phyloP scores from a whole-genome alignment of 2,113 vertebrate species.

The Heptranchias perlo region DNA sequence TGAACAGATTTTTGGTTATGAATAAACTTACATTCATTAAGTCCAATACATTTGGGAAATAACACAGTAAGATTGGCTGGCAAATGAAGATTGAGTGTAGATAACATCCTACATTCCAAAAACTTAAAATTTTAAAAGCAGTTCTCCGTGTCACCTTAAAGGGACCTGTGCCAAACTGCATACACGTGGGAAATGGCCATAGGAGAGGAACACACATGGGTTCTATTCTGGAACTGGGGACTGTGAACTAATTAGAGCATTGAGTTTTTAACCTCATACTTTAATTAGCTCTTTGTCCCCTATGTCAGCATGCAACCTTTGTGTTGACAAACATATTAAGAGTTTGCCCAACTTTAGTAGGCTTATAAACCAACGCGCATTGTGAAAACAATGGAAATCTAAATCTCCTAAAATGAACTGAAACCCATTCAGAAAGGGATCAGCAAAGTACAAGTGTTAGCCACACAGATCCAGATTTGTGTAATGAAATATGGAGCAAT shows the following conservation, averaged over 20 bases:
- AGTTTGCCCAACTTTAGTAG: conserved; percentile 28
- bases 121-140: not conserved
- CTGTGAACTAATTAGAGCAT: conserved; percentile 28
- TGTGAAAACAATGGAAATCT: conserved; percentile 32
- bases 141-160: not conserved
- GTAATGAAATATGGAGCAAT: conserved; percentile 34
- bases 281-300: conserved; percentile 26
- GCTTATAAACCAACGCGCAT: conserved; percentile 20
- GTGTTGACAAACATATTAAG: conserved; percentile 22
- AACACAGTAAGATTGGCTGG: not conserved
- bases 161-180: not conserved
- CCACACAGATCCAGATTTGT: not conserved
- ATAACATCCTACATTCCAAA: not conserved
- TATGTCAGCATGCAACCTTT: conserved; percentile 21
- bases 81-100: not conserved
- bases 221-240: conserved; percentile 1
- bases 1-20: not conserved
- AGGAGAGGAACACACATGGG: conserved; percentile 22
- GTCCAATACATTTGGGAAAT: not conserved
- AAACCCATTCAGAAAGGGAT: conserved; percentile 25
- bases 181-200: not conserved
- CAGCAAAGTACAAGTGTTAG: conserved; percentile 15
- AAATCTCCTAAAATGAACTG: conserved; percentile 17
- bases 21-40: not conserved
- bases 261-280: conserved; percentile 28